A percentile compares a stretch with the other conserved stretches of the same genome.
Evolutionary conservation across 2,113 vertebrate genomes (phyloP).

Genomic region (Montifringilla adamsi): DNA sequence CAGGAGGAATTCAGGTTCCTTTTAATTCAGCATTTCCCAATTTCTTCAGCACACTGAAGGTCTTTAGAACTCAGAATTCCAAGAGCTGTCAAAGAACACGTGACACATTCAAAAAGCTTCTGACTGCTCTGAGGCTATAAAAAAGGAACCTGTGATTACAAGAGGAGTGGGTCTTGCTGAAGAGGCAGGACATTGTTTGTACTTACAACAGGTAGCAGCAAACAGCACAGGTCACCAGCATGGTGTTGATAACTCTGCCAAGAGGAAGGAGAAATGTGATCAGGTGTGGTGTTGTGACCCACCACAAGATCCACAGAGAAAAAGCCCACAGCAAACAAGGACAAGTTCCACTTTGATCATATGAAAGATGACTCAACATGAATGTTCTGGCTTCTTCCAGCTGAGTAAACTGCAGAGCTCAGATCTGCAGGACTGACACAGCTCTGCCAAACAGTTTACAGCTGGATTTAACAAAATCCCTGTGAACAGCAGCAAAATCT

Average conservation of each 20-base stretch:
- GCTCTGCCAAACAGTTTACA: not conserved
- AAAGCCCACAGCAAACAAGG: not conserved
- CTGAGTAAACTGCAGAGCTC: not conserved
- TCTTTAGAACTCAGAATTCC: not conserved
- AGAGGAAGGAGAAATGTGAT: slow-evolving; percentile 1
- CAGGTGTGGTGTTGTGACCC: slow-evolving; percentile 13
- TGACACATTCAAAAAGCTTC: not conserved
- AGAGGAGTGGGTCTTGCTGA: not conserved
- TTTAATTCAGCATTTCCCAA: not conserved
- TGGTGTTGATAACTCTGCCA: slow-evolving; percentile 90
- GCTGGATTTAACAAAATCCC: not conserved
- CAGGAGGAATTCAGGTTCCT: not conserved
- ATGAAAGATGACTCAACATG: slow-evolving; percentile 35
- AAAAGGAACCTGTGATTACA: not conserved
- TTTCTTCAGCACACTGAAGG: not conserved
- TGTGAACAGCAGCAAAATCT: not conserved
- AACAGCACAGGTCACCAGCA: slow-evolving; percentile 92
- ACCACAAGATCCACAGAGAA: not conserved
- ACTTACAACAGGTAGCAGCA: slow-evolving; percentile 99
- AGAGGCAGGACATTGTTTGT: slow-evolving; percentile 47
- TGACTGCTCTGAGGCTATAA: not conserved
- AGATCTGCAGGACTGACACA: not conserved
- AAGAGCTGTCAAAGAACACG: not conserved
- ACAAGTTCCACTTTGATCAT: not conserved
- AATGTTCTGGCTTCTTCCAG: slow-evolving; percentile 8